Base-by-base conservation (phyloP, 2,888 invertebrate species). In the Lithophane semibrunnea region DNA sequence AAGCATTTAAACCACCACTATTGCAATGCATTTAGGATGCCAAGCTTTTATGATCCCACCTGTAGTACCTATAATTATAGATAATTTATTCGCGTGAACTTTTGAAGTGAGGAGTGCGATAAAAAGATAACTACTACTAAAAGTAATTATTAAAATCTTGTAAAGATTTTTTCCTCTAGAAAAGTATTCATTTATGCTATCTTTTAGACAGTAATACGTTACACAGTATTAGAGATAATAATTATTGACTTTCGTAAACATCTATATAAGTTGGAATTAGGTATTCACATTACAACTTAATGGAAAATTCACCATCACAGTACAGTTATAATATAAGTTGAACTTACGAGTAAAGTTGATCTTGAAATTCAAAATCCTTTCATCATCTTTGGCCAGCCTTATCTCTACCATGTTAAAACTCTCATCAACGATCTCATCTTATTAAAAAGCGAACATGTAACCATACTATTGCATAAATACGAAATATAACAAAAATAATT, bases 281-380 rank as follows among this genome's bases (percentile, higher is more conserved):
- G 52, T 68, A 37, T 61, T 21, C 24, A 74, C n/a, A 47, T 66
- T 75, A 80, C 18, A 79, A 63, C 13, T 65, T 79, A 82, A 72
- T 82, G 76, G 66, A 84, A 78, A 79, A 65, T 65, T 76, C 69
- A 78, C 60, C 52, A 81, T 82, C 84, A 85, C 86, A 86, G 77
- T 75, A 73, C 67, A 68, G 24, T 68, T 70, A 63, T 66, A 68
- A 47, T 67, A 70, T 49, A 70, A 64, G 42, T 77, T 52, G 16
- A 72, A 73, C 54, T 78, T 29, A 70, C 44, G 0, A 66, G 49
- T 69, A 66, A 78, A 49, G 60, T 18, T 18, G 58, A 68, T 63
- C 47, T 52, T 66, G 42, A 21, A 66, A 75, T 60, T 58, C 54
- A 66, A 72, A 81, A 76, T 68, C 24, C 44, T 63, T n/a, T 63